Evolutionary conservation across 2,113 vertebrate genomes (phyloP), one percentile per base, ranked within the genome.

Genomic region (Camelus bactrianus): DNA sequence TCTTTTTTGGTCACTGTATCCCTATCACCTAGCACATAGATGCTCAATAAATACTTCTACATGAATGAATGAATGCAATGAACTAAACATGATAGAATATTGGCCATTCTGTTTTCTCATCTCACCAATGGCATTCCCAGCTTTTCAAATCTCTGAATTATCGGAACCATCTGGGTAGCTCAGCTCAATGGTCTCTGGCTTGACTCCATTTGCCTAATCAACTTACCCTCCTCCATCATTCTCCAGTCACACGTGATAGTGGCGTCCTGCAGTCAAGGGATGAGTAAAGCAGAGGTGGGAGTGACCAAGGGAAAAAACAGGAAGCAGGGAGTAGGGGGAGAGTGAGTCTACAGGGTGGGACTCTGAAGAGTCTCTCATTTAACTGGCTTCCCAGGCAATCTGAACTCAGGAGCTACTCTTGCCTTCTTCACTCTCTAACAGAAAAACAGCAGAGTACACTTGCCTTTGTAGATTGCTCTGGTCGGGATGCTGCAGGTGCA

Each of bases 401-500:
- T 64, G 70, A 69, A 56, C 22, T 67, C 9, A 15, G 70, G 1
- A 70, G 35, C 5, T 3, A 22, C 90, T 50, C 83, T 52, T 19
- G 72, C 60, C 52, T 67, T 72, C 28, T 35, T 73, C 4, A 3
- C 85, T 58, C 73, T 15, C 5, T 50, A 28, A 22, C 28, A 26
- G 20, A 67, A 35, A 60, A 3, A 3, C 5, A 69, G 70, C 64
- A 8, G 75, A 1, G 42, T 19, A 5, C 48, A 62, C 91, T 1
- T 89, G 95, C 98, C 97, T 96, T 48, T 97, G 89, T 93, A 67
- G 52, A 19, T n/a, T 2, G 77, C 19, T 54, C 91, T 86, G 64
- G 69, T 96, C 0, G 56, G 91, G 73, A 98, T 84, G 60, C 1
- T 93, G 48, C 98, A 98, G 58, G 69, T 4, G 38, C 98, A 98